Percentiles rank a stretch among this genome's conserved stretches.
Conservation (phyloP, 2,113 vertebrate genomes). For the Labeo catla region DNA sequence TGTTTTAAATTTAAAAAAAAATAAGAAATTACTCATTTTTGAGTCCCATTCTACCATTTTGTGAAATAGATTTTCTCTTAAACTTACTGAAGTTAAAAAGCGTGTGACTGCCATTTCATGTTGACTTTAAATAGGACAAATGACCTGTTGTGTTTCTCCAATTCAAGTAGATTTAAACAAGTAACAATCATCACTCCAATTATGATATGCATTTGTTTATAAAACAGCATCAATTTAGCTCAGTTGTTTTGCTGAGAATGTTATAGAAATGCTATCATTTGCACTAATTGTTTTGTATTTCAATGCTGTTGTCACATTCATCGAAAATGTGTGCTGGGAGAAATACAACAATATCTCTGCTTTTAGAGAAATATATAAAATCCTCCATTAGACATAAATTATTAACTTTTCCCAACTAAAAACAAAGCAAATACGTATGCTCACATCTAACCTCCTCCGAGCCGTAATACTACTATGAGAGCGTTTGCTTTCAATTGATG, state of each 20-base stretch:
- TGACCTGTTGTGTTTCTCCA: not conserved
- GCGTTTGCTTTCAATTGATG: constrained; percentile 17
- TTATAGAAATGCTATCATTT: not conserved
- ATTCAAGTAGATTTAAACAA: constrained; percentile 3
- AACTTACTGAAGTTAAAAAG: not conserved
- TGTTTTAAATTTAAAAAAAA: not conserved
- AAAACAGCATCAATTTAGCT: not conserved
- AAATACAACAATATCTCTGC: constrained; percentile 20
- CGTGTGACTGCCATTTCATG: not conserved
- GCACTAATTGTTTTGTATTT: not conserved
- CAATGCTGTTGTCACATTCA: not conserved
- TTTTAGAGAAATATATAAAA: constrained; percentile 26
- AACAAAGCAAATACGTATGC: not conserved
- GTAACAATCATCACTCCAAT: not conserved
- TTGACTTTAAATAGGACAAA: not conserved
- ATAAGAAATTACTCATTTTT: not conserved
- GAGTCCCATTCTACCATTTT: not conserved
- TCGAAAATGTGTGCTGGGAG: not conserved
- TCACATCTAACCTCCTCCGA: not conserved
- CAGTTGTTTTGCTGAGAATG: not conserved
- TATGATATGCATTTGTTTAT: not conserved
- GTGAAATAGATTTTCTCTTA: not conserved
- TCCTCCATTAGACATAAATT: not conserved
- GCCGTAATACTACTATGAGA: not conserved
- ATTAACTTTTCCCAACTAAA: constrained; percentile 18